phyloP scores from a whole-genome alignment of 2,113 vertebrate species.

The Archilochus colubris region DNA sequence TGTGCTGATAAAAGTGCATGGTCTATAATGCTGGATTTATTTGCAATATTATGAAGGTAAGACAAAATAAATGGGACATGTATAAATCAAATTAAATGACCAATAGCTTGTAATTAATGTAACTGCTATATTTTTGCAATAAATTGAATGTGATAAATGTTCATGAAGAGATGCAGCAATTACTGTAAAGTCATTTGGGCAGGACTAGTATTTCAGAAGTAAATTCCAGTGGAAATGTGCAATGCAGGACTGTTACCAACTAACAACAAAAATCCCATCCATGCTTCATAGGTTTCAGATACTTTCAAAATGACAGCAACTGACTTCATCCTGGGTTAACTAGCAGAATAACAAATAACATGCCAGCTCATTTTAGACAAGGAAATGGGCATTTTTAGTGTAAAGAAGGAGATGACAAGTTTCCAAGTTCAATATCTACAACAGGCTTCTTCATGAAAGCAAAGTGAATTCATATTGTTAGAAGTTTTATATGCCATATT shows the following conservation, averaged over 20 bases:
- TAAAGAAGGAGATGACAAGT: neutral
- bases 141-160: neutral
- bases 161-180: neutral
- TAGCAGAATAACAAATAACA: conserved; percentile 4
- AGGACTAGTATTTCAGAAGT: neutral
- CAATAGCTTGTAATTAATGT: neutral
- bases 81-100: neutral
- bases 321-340: conserved; percentile 49
- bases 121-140: neutral
- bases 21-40: neutral
- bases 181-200: neutral
- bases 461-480: neutral
- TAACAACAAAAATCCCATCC: neutral
- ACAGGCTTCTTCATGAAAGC: neutral
- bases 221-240: neutral
- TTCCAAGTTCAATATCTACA: neutral
- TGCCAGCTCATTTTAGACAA: neutral
- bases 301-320: conserved; percentile 33
- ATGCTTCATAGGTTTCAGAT: conserved; percentile 17
- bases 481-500: neutral
- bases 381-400: conserved; percentile 20
- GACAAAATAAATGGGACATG: neutral
- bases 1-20: neutral
- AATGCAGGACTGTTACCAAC: neutral
- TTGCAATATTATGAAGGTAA: neutral